Evolutionary conservation across 2,797 vertebrate genomes (phyloP).

Genomic region (Eulemur coronatus): DNA sequence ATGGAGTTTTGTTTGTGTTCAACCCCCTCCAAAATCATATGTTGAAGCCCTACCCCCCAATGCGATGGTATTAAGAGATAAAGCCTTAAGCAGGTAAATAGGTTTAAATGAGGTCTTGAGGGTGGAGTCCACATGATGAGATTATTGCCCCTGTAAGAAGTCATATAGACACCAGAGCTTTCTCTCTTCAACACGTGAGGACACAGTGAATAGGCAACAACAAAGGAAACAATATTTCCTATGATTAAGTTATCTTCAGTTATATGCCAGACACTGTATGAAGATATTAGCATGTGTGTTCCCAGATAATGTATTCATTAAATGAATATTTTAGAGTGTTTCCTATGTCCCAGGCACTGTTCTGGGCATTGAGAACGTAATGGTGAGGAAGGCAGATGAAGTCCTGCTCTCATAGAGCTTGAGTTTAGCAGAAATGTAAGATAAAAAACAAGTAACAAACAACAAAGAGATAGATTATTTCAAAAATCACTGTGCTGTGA

Average conservation of each 20-base stretch:
- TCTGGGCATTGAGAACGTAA: neutral
- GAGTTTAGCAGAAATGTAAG: neutral
- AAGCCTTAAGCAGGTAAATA: neutral
- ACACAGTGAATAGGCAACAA: neutral
- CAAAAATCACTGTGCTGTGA: neutral
- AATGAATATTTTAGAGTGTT: neutral
- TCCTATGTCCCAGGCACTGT: neutral
- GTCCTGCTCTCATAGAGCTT: neutral
- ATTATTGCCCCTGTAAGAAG: neutral
- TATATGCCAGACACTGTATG: neutral
- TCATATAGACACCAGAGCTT: neutral
- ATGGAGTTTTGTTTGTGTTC: neutral
- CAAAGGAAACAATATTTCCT: neutral
- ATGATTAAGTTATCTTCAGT: neutral
- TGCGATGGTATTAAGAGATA: neutral
- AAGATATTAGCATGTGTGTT: neutral
- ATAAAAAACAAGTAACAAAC: neutral
- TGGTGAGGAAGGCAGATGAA: neutral
- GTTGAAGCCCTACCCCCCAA: neutral
- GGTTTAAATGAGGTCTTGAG: neutral
- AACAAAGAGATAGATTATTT: neutral
- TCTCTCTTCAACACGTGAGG: neutral
- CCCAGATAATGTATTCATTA: neutral
- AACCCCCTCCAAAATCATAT: neutral
- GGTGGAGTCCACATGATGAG: rapidly evolving